Conservation (phyloP, 2,113 vertebrate species). For the Prunella fulvescens region DNA sequence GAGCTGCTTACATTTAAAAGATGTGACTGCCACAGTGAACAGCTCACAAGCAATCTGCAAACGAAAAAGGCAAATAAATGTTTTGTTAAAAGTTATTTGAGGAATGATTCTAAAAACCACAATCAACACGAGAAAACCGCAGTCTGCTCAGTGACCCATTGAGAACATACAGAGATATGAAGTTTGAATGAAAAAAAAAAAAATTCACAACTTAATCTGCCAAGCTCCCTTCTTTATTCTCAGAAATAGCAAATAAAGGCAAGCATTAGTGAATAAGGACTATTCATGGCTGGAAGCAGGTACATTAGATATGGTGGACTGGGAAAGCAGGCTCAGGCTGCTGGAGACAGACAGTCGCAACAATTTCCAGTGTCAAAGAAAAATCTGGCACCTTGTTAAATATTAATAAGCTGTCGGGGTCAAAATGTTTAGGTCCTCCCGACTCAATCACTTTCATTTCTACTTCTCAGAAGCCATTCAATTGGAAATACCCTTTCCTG, state of each 20-base stretch:
- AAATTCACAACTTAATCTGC: conserved; percentile 5
- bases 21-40: not conserved
- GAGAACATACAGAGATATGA: conserved; percentile 8
- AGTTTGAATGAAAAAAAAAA: conserved; percentile 19
- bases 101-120: conserved; percentile 16
- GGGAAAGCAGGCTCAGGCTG: conserved; percentile 45
- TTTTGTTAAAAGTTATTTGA: conserved; percentile 48
- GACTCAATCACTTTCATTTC: conserved; percentile 55
- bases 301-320: conserved; percentile 41
- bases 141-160: conserved; percentile 32
- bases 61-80: conserved; percentile 24
- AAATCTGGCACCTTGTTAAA: conserved; percentile 63
- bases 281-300: conserved; percentile 34
- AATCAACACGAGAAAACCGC: conserved; percentile 29
- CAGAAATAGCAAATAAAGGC: conserved; percentile 25
- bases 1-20: conserved; percentile 31
- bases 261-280: conserved; percentile 11
- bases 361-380: conserved; percentile 37
- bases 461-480: conserved; percentile 35
- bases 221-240: conserved; percentile 9
- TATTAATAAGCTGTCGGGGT: conserved; percentile 55
- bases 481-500: not conserved
- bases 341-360: conserved; percentile 42
- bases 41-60: conserved; percentile 20
- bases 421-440: conserved; percentile 35